Evolutionary conservation across 2,797 vertebrate genomes (phyloP), one percentile per base, ranked within the genome.

Genomic region (Oryzias dopingdopingensis): DNA sequence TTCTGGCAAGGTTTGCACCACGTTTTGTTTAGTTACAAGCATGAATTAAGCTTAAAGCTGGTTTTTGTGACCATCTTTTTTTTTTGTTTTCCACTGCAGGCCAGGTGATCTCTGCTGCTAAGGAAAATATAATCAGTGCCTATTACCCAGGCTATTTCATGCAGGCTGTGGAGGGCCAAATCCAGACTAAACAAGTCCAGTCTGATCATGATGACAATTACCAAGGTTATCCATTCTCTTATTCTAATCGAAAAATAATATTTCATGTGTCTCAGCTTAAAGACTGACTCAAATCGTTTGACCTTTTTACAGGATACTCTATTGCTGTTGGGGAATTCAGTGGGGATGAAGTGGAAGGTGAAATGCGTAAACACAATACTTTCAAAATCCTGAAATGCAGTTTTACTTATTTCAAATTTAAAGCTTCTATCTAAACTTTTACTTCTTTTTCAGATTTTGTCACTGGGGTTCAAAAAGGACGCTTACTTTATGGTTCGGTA

Each of bases 301-400:
- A 62, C 20, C 23, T 66, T 15, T 72, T 45, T 49, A 23, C 79
- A 97, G 96, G 96, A 18, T 98, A 97, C 66, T 95, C 96, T 44
- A 87, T 98, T 61, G 89, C 95, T 16, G 94, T 94, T 22, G 96
- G 96, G 6, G 95, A 97, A 76, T 98, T 97, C 84, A 96, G 85
- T 61, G 93, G 93, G 0, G 95, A 96, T 78, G 42, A 82, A 43
- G 84, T 81, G 5, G 95, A 97, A 92, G 96, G 96, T 96, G 64
- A 37, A 37, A 29, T 29, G 6, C 26, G 6, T 29, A 29, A 29
- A 29, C 5, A 37, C 10, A 37, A 32, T 13, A 37, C 10, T 26
- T 26, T 6, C 4, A 1, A 32, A 8, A 32, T 32, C 0, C 8
- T 32, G 26, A 29, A 3, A 12, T 37, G 10, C 3, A 13, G 10